Evolutionary conservation across 1,140 invertebrate genomes (phyloP).

Genomic region (Antheraea pernyi): DNA sequence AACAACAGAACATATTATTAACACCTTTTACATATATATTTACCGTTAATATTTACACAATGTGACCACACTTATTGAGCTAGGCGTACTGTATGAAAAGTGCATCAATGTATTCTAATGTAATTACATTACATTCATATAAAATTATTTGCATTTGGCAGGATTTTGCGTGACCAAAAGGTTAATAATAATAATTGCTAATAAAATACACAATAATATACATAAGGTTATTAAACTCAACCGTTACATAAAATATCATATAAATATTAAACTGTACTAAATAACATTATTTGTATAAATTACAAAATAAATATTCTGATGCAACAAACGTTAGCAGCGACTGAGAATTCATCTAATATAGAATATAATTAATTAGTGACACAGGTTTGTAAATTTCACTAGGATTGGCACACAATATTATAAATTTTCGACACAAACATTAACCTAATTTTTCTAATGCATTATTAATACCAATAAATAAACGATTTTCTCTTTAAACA

Average conservation of each 20-base stretch:
- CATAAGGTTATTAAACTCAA: conserved; percentile 49
- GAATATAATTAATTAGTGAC: conserved; percentile 20
- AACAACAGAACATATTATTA: conserved; percentile 39
- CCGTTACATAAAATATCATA: conserved; percentile 60
- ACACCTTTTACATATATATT: conserved; percentile 76
- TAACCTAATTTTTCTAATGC: conserved; percentile 46
- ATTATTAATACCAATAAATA: conserved; percentile 57
- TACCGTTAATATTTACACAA: conserved; percentile 76
- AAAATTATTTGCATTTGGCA: conserved; percentile 53
- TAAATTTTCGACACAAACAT: conserved; percentile 38
- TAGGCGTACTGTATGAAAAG: conserved; percentile 74
- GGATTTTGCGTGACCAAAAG: conserved; percentile 56
- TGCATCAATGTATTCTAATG: conserved; percentile 66
- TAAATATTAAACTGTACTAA: conserved; percentile 50
- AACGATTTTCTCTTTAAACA: conserved; percentile 24
- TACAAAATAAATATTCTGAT: conserved; percentile 34
- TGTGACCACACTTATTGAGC: conserved; percentile 77
- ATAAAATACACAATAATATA: conserved; percentile 30
- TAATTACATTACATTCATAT: conserved; percentile 61
- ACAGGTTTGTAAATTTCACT: conserved; percentile 41
- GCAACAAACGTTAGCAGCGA: conserved; percentile 14
- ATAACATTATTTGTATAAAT: conserved; percentile 48
- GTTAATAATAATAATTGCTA: not conserved
- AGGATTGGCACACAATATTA: conserved; percentile 62
- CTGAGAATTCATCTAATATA: conserved; percentile 28